These are phyloP conservation scores for Drosophila paramelanica DNA, from an alignment of 2,888 invertebrate genomes.

Conservation along the genomic window DNA sequence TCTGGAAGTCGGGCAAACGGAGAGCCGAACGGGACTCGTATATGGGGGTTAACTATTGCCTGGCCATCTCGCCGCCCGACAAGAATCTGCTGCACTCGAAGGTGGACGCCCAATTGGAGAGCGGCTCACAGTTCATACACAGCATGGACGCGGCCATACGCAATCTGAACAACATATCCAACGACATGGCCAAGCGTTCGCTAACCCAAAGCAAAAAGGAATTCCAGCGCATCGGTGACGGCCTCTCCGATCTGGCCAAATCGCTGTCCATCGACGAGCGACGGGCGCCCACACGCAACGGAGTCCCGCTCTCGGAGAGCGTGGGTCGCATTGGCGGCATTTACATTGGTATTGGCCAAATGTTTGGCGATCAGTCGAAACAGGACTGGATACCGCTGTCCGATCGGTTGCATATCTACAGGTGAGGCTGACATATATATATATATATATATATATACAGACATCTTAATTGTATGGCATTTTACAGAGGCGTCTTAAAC, in stretches of 20 bases:
- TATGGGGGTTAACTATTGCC: constrained; percentile 95
- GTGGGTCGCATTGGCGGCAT: constrained; percentile 94
- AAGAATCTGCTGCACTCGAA: constrained; percentile 90
- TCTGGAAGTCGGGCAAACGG: constrained; percentile 98
- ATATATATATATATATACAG: background rate
- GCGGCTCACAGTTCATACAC: constrained; percentile 92
- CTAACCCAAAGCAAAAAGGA: constrained; percentile 89
- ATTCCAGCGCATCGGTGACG: constrained; percentile 94
- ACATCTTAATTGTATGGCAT: background rate
- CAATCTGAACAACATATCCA: constrained; percentile 91
- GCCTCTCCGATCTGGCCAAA: constrained; percentile 93
- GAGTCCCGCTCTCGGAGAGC: constrained; percentile 91
- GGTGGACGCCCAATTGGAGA: constrained; percentile 93
- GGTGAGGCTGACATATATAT: constrained; percentile 43
- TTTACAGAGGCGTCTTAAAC: constrained; percentile 91
- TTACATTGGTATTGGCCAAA: constrained; percentile 94
- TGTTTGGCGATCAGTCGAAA: constrained; percentile 96
- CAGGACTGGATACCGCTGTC: constrained; percentile 95
- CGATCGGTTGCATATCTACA: constrained; percentile 96
- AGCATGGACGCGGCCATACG: constrained; percentile 95
- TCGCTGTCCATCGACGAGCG: constrained; percentile 93
- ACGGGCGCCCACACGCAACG: constrained; percentile 86
- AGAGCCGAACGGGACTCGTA: constrained; percentile 97
- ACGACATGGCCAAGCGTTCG: constrained; percentile 95
- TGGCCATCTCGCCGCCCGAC: constrained; percentile 94